Percentiles rank a stretch among this genome's conserved stretches.
phyloP scores from a whole-genome alignment of 2,888 invertebrate species.

The Thymelicus acteon region DNA sequence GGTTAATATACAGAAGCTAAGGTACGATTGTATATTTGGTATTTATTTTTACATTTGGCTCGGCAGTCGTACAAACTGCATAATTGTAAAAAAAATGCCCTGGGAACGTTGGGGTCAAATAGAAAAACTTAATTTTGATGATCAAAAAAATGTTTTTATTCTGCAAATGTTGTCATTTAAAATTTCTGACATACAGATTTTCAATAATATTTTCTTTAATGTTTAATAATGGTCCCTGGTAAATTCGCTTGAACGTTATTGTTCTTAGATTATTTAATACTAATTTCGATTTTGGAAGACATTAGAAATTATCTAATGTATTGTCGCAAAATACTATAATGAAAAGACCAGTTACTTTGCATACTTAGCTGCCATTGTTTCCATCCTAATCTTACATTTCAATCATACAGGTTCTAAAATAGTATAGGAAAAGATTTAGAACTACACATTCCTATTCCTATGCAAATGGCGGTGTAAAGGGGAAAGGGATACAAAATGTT shows the following conservation, averaged over 20 bases:
- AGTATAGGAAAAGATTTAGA: no score
- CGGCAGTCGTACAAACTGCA: neutral
- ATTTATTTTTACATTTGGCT: slow-evolving; percentile 1
- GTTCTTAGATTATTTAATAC: neutral
- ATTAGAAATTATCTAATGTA: neutral
- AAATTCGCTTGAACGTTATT: neutral
- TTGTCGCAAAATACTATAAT: neutral
- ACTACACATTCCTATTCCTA: no score
- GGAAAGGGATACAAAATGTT: no score
- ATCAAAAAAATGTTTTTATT: no score
- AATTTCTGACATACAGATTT: no score
- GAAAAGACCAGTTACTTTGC: neutral
- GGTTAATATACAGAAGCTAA: neutral
- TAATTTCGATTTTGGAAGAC: neutral
- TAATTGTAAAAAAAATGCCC: neutral
- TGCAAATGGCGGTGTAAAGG: no score
- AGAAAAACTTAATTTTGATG: neutral
- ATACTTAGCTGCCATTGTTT: no score
- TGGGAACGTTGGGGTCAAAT: slow-evolving; percentile 2
- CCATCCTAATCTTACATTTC: no score
- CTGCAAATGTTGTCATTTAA: no score
- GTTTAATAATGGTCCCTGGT: neutral
- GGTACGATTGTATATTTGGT: neutral
- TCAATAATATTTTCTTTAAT: neutral
- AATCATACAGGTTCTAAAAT: no score